Base-by-base conservation (phyloP, 2,113 vertebrate species). In the Stigmatopora argus region DNA sequence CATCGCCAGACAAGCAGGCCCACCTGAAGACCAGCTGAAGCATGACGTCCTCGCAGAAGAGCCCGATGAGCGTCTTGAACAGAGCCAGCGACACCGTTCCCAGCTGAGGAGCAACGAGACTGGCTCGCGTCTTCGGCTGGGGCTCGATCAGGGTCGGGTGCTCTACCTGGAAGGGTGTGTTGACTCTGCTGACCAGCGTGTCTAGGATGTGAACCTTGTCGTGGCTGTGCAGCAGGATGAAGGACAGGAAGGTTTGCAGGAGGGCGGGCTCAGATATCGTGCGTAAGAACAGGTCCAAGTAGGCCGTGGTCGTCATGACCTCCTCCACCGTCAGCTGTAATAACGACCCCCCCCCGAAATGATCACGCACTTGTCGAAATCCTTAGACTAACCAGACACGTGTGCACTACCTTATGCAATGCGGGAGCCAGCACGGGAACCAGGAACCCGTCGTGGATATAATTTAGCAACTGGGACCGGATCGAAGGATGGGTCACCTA, bases 1-100 rank as follows among this genome's bases (percentile, higher is more conserved):
- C 11, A 9, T 10, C 1, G 51, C 9, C 5, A 31, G 10, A 18
- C 17, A 3, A 35, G 15, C 6, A n/a, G 17, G 59, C 83, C 65
- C 60, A 98, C 96, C 95, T 94, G 89, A 99, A 90, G 83, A 99
- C 83, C 2, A 99, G 91, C 64, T 99, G 95, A 59, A 98, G 77
- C 95, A 99, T 98, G 66, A 98, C 93, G 66, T 99, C 96, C 87
- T 99, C 96, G 88, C 96, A 99, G 78, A 96, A 94, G 74, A 99
- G 91, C 62, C 93, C 92, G 67, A 98, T 96, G 44, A 99, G 93
- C 0, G 96, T 98, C 81, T 92, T 90, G 90, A 99, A 99, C 75
- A 99, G 86, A 0, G 95, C 92, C 89, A 98, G 87, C 34, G 96
- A 99, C 80, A 98, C 95, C 15, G 95, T 94, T 21, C 96, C 97